These are phyloP conservation scores for Arctocebus calabarensis DNA, from an alignment of 2,797 vertebrate genomes.

Conservation along the genomic window DNA sequence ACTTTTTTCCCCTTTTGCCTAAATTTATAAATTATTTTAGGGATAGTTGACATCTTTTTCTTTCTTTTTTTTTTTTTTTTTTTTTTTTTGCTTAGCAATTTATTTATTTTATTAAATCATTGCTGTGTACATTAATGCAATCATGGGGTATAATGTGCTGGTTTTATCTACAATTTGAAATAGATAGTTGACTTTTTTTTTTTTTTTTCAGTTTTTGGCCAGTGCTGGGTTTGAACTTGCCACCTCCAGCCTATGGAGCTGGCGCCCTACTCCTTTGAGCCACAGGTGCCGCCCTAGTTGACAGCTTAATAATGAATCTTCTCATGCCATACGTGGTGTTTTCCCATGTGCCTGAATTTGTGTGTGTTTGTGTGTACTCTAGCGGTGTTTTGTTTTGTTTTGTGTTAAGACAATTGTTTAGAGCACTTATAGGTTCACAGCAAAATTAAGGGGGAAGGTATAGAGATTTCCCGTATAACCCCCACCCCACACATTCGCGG, in stretches of 20 bases:
- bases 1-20: not conserved
- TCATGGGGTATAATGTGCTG: too few relatives aligned
- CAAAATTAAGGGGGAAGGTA: not conserved
- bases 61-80: too few relatives aligned
- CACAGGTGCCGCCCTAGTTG: not conserved
- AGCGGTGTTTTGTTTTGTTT: slow-evolving; percentile 15
- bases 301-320: slow-evolving; percentile 35
- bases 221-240: too few relatives aligned
- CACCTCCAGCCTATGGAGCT: too few relatives aligned
- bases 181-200: too few relatives aligned
- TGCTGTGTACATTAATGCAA: too few relatives aligned
- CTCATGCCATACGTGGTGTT: not conserved
- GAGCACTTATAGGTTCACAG: not conserved
- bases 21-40: slow-evolving; percentile 37
- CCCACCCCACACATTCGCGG: not conserved
- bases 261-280: too few relatives aligned
- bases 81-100: too few relatives aligned
- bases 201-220: too few relatives aligned
- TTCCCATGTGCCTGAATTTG: not conserved
- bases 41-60: not conserved
- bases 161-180: too few relatives aligned
- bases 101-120: too few relatives aligned
- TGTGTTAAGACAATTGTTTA: not conserved
- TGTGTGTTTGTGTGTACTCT: not conserved
- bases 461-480: not conserved